phyloP scores from a whole-genome alignment of 2,797 vertebrate genomes.

The Falco peregrinus region DNA sequence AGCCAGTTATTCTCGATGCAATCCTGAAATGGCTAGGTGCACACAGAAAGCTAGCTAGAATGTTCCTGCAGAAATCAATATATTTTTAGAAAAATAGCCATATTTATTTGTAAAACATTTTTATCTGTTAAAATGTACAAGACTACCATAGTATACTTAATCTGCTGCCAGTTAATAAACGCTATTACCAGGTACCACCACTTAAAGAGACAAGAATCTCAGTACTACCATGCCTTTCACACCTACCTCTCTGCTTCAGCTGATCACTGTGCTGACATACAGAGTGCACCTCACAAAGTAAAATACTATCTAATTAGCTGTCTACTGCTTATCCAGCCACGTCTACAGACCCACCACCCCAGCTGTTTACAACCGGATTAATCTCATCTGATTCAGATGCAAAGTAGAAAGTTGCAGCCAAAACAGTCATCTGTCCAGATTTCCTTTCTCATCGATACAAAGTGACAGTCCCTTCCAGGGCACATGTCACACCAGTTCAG shows the following conservation, averaged over 20 bases:
- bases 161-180: background rate
- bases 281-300: background rate
- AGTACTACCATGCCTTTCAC: background rate
- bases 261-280: background rate
- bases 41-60: background rate
- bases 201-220: background rate
- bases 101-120: background rate
- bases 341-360: background rate
- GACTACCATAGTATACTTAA: background rate
- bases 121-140: background rate
- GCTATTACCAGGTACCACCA: background rate
- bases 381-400: background rate
- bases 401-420: background rate
- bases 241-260: background rate
- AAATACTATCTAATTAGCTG: background rate
- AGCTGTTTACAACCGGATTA: background rate
- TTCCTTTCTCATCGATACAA: rapidly evolving
- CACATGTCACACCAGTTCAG: background rate
- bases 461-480: conserved; percentile 11
- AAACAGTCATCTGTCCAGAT: background rate
- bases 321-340: background rate
- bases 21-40: background rate
- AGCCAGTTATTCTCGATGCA: background rate
- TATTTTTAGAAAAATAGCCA: background rate
- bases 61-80: background rate